phyloP scores from a whole-genome alignment of 2,113 vertebrate species.

The Tauraco erythrolophus region DNA sequence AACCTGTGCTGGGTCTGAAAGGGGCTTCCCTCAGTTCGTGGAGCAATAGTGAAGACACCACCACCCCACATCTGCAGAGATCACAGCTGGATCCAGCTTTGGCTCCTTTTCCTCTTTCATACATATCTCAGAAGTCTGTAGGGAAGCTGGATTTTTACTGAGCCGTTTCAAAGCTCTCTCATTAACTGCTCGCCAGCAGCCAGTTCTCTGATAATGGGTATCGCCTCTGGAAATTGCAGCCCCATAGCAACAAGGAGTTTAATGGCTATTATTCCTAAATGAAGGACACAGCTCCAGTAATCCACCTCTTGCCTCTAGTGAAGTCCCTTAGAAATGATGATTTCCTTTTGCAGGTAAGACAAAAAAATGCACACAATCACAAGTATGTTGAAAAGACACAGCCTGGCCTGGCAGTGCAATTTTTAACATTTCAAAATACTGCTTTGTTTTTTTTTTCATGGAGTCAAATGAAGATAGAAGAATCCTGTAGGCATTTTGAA shows the following conservation, averaged over 20 bases:
- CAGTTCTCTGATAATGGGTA: slow-evolving; percentile 14
- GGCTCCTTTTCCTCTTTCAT: not conserved
- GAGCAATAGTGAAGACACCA: accelerated
- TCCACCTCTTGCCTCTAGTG: not conserved
- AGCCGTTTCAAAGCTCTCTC: not conserved
- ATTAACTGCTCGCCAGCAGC: slow-evolving; percentile 56
- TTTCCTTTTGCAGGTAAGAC: not conserved
- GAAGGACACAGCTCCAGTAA: not conserved
- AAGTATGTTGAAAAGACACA: not conserved
- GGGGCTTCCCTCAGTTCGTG: not conserved
- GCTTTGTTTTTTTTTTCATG: not conserved
- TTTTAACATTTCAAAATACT: not conserved
- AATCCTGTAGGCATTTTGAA: not conserved
- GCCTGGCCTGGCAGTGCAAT: not conserved
- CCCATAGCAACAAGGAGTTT: slow-evolving; percentile 67
- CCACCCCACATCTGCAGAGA: not conserved
- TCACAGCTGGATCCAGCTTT: not conserved
- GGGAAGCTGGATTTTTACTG: slow-evolving; percentile 15
- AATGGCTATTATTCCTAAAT: slow-evolving; percentile 37
- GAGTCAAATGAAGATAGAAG: not conserved
- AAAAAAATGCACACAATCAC: not conserved
- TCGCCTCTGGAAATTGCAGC: slow-evolving; percentile 48
- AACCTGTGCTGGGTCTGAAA: not conserved
- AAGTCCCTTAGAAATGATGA: not conserved
- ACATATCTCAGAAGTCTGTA: not conserved